phyloP scores from a whole-genome alignment of 2,888 invertebrate genomes.

The Beris chalybata region DNA sequence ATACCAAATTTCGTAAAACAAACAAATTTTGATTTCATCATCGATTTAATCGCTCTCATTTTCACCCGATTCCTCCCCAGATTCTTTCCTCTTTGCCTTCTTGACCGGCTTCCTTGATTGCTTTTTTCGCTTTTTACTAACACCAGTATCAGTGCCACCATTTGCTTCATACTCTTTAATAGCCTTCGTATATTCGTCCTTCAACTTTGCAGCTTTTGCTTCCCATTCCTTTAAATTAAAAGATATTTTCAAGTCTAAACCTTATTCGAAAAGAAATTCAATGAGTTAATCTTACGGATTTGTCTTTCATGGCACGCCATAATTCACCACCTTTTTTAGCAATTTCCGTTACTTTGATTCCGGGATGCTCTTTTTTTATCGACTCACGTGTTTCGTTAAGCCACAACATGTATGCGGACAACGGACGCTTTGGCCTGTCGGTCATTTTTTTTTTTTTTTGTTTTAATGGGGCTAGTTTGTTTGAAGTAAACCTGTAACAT shows the following conservation, averaged over 20 bases:
- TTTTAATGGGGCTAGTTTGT: background rate
- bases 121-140: conserved; percentile 63
- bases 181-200: conserved; percentile 84
- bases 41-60: conserved; percentile 66
- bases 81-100: conserved; percentile 65
- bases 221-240: conserved; percentile 77
- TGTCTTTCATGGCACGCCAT: conserved; percentile 87
- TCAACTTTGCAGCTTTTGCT: conserved; percentile 81
- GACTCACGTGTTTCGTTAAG: conserved; percentile 81
- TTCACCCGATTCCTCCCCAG: conserved; percentile 66
- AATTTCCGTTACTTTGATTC: conserved; percentile 85
- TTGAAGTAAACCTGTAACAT: background rate
- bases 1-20: no score
- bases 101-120: conserved; percentile 55
- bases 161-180: conserved; percentile 88
- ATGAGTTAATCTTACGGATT: conserved; percentile 64
- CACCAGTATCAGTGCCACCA: conserved; percentile 67
- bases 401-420: conserved; percentile 93
- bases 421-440: conserved; percentile 89
- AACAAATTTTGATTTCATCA: no score
- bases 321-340: conserved; percentile 92
- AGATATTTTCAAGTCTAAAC: no score
- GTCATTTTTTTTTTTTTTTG: conserved; percentile 62
- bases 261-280: no score
- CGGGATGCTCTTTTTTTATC: conserved; percentile 88